A percentile compares a stretch with the other conserved stretches of the same genome.
Conservation (phyloP, 2,797 vertebrate species). For the Poecilia wingei region DNA sequence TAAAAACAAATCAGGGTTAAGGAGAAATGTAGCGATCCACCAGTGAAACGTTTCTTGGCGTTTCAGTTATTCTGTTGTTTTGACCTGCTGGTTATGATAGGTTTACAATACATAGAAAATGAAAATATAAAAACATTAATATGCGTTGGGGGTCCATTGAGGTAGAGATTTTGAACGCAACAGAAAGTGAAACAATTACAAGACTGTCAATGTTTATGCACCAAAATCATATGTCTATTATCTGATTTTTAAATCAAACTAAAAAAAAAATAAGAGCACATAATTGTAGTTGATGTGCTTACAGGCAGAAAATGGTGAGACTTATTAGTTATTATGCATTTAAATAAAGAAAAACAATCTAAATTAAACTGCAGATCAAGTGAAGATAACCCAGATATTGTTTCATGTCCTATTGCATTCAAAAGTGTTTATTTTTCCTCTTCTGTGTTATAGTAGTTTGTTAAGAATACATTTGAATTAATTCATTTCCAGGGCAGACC, state of each 20-base stretch:
- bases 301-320: neutral
- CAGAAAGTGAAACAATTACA: neutral
- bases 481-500: neutral
- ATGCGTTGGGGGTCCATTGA: neutral
- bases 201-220: neutral
- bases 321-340: neutral
- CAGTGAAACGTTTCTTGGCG: neutral
- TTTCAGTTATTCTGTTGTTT: neutral
- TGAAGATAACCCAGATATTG: neutral
- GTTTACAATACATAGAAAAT: neutral
- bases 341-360: neutral
- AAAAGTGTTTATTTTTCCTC: neutral
- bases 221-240: neutral
- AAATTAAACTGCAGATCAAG: neutral
- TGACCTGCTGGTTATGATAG: neutral
- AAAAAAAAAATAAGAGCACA: neutral
- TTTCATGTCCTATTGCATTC: neutral
- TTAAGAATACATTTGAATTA: neutral
- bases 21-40: neutral
- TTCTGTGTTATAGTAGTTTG: neutral
- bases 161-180: neutral
- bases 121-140: neutral
- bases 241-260: neutral
- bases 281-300: neutral
- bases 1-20: neutral